Evolutionary conservation across 2,888 invertebrate species (phyloP).

Genomic region (Ophioninae sp.): DNA sequence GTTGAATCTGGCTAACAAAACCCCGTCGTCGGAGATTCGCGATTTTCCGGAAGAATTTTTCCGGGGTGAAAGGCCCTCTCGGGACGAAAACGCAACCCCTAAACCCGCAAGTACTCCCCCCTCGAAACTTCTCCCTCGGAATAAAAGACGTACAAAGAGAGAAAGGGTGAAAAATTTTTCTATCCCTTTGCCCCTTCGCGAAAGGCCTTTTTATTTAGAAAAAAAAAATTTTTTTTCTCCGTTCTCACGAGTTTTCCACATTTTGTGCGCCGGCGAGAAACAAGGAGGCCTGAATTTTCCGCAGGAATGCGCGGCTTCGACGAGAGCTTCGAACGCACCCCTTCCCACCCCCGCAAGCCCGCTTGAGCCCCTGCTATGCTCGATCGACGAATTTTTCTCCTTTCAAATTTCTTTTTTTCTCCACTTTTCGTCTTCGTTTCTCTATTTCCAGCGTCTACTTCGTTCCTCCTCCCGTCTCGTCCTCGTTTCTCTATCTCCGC

Average conservation of each 20-base stretch:
- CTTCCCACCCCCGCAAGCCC: not conserved
- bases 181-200: conserved; percentile 2
- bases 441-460: conserved; percentile 10
- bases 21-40: conserved; percentile 54
- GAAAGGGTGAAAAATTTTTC: conserved; percentile 36
- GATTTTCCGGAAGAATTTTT: conserved; percentile 65
- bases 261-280: conserved; percentile 3
- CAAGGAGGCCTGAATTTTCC: conserved; percentile 54
- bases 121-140: not conserved
- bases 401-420: not conserved
- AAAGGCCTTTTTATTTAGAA: conserved; percentile 12
- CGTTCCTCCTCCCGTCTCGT: not conserved
- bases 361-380: conserved; percentile 21
- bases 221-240: too few relatives aligned
- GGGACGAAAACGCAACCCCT: conserved; percentile 27
- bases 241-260: not conserved
- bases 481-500: not conserved
- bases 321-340: conserved; percentile 14
- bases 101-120: not conserved
- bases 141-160: conserved; percentile 22
- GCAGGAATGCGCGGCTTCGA: conserved; percentile 39
- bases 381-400: conserved; percentile 31
- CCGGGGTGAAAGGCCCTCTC: conserved; percentile 35
- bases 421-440: conserved; percentile 12
- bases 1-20: not conserved